Percentiles rank a stretch among this genome's conserved stretches.
Conservation (phyloP, 1,140 invertebrate genomes). For the Leptopilina boulardi region DNA sequence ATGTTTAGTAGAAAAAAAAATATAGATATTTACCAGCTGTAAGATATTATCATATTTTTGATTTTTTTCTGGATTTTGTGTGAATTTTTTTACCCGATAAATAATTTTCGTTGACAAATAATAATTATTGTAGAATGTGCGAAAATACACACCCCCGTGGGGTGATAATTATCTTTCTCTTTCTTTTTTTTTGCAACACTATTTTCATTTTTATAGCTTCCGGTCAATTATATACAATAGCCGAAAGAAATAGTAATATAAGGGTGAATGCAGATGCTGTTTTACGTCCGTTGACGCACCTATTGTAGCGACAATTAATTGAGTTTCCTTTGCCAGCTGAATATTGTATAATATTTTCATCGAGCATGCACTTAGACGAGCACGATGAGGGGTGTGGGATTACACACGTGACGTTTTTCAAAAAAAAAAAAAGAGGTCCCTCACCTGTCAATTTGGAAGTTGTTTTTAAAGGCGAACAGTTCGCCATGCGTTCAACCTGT, state of each 20-base stretch:
- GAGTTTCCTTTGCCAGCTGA: constrained; percentile 39
- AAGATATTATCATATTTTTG: background rate
- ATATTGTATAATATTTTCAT: constrained; percentile 37
- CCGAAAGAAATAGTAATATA: background rate
- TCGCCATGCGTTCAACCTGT: constrained; percentile 40
- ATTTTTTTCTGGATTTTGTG: constrained; percentile 5
- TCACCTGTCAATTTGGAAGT: constrained; percentile 46
- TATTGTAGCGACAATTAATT: constrained; percentile 47
- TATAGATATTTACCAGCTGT: background rate
- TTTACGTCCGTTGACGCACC: constrained; percentile 48
- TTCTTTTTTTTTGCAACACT: constrained; percentile 7
- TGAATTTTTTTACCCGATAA: background rate
- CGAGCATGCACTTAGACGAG: constrained; percentile 34
- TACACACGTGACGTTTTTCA: constrained; percentile 33
- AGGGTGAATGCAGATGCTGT: constrained; percentile 8
- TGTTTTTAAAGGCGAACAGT: background rate
- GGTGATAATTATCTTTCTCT: background rate
- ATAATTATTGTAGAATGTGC: background rate
- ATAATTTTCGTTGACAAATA: background rate
- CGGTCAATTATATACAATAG: constrained; percentile 3
- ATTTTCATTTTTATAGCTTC: constrained; percentile 12
- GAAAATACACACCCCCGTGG: background rate
- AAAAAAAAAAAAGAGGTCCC: no score
- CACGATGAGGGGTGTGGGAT: background rate
- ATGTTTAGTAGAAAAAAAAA: no score